Percentiles rank a stretch among this genome's conserved stretches.
These are phyloP conservation scores for Paradisaea rubra DNA, from an alignment of 2,113 vertebrate genomes.

Conservation along the genomic window DNA sequence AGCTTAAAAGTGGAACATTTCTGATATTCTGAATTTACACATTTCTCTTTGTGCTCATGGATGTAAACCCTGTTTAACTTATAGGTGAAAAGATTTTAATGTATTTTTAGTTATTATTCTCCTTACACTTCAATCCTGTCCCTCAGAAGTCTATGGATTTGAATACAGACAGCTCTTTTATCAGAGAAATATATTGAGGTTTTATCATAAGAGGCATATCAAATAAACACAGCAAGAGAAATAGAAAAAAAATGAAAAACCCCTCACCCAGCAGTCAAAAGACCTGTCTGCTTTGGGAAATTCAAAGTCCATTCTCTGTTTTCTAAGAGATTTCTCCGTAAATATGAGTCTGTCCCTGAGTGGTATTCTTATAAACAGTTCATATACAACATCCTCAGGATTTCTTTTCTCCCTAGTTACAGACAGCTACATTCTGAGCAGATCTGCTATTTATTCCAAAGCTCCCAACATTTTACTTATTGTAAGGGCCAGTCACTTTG, in stretches of 20 bases:
- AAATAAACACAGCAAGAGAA: neutral
- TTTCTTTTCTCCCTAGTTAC: neutral
- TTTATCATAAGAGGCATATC: neutral
- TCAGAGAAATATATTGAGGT: neutral
- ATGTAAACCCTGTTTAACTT: neutral
- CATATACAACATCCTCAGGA: neutral
- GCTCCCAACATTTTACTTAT: neutral
- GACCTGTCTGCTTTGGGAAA: neutral
- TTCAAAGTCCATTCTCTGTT: neutral
- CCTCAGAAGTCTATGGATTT: neutral
- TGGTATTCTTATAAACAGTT: neutral
- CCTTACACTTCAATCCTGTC: neutral
- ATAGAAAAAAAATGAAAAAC: accelerated
- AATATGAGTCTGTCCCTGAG: neutral
- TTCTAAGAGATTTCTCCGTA: neutral
- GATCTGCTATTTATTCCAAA: neutral
- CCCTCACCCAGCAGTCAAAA: neutral
- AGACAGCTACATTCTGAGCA: neutral
- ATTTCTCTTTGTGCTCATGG: neutral
- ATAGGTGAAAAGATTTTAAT: neutral
- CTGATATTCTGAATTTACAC: neutral
- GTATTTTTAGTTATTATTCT: neutral
- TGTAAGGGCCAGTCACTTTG: neutral
- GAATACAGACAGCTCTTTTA: neutral
- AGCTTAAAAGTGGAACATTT: neutral